Conservation (phyloP, 2,113 vertebrate genomes). For the Muntiacus reevesi region DNA sequence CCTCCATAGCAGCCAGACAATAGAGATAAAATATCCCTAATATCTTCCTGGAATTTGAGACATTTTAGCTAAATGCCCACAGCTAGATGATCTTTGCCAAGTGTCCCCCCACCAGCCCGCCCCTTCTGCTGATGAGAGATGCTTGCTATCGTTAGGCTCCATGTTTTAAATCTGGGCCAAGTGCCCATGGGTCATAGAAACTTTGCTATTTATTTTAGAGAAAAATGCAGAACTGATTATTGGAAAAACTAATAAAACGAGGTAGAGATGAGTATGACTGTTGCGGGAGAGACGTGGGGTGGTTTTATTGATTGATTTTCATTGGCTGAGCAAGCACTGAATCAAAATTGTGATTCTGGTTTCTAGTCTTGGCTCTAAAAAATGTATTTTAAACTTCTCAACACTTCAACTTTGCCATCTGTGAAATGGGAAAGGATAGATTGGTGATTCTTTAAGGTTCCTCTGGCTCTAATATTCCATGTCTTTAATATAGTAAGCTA, state of each 20-base stretch:
- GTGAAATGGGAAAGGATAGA: background rate
- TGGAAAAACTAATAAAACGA: background rate
- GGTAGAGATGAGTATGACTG: background rate
- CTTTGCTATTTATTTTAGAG: conserved; percentile 14
- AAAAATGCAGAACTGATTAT: background rate
- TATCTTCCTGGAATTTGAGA: conserved; percentile 35
- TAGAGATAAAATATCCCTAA: conserved; percentile 17
- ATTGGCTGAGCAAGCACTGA: background rate
- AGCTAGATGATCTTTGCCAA: conserved; percentile 8
- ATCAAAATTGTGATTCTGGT: background rate
- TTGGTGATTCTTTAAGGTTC: background rate
- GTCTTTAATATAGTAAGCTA: background rate
- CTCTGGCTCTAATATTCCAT: background rate
- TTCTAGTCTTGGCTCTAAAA: background rate
- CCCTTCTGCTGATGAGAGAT: background rate
- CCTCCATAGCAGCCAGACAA: conserved; percentile 24
- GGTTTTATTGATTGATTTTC: background rate
- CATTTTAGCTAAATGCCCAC: background rate
- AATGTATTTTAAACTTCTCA: background rate
- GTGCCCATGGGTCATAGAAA: background rate
- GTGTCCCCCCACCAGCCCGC: background rate
- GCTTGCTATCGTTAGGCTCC: conserved; percentile 8
- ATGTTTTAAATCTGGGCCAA: conserved; percentile 35
- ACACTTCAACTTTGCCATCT: conserved; percentile 11
- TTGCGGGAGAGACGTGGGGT: background rate